Conservation (phyloP, 2,888 invertebrate species). For the Cryptus armator region DNA sequence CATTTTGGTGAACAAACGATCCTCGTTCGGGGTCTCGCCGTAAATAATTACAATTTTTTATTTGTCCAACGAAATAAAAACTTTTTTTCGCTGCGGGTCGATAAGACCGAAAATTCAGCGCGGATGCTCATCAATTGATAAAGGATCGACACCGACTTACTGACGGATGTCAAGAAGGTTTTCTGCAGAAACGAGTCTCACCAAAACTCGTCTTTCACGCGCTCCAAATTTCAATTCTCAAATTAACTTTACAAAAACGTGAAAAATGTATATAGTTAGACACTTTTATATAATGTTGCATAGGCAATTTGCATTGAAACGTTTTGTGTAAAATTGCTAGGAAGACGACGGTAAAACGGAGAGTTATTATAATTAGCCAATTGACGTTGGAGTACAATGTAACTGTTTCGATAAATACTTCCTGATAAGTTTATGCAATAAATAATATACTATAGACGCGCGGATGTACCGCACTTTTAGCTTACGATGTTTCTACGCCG, state of each 20-base stretch:
- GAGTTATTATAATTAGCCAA: background rate
- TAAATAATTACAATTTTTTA: background rate
- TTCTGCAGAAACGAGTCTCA: conserved; percentile 3
- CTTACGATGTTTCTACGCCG: conserved; percentile 1
- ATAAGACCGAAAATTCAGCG: conserved; percentile 1
- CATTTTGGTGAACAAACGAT: conserved; percentile 20
- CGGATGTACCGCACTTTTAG: background rate
- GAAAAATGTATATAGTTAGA: background rate
- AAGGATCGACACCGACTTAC: conserved; percentile 17
- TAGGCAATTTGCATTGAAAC: no score
- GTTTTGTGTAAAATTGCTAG: no score
- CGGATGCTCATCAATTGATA: background rate
- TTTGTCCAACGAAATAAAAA: background rate
- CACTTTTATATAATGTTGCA: background rate
- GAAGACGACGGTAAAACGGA: background rate
- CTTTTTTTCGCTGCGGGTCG: background rate
- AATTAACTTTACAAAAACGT: background rate
- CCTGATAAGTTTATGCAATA: background rate
- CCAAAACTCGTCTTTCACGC: background rate
- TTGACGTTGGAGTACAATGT: background rate
- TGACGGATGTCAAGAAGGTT: conserved; percentile 32
- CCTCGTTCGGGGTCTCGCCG: background rate
- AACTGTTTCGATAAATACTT: background rate
- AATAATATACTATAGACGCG: background rate
- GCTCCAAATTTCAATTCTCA: background rate